Evolutionary conservation across 2,888 invertebrate genomes (phyloP).

Genomic region (Drosophila bunnanda): DNA sequence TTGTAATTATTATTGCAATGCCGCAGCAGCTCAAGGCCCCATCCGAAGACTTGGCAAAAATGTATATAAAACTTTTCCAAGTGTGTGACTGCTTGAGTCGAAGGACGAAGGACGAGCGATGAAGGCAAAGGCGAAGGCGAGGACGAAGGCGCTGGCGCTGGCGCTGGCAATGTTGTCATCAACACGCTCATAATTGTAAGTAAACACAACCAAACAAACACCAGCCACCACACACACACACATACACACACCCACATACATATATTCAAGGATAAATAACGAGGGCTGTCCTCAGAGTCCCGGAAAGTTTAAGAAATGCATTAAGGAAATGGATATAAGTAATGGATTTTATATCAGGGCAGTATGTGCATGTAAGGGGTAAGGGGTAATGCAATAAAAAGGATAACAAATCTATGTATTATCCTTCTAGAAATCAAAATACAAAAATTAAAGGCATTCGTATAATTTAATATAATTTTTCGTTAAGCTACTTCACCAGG

Average conservation of each 20-base stretch:
- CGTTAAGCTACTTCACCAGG: background rate
- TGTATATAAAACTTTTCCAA: constrained; percentile 64
- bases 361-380: background rate
- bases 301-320: constrained; percentile 14
- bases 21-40: constrained; percentile 51
- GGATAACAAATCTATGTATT: background rate
- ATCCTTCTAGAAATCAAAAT: background rate
- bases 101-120: constrained; percentile 8
- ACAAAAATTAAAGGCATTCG: background rate
- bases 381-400: background rate
- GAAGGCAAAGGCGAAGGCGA: constrained; percentile 15
- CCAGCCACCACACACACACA: constrained; percentile 3
- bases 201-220: constrained; percentile 64
- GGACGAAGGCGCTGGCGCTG: constrained; percentile 14
- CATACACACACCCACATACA: constrained; percentile 1
- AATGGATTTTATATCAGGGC: background rate
- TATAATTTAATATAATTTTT: background rate
- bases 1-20: constrained; percentile 79
- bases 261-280: constrained; percentile 16
- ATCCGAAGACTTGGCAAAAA: constrained; percentile 53
- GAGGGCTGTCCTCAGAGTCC: constrained; percentile 22
- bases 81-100: constrained; percentile 77
- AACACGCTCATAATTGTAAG: constrained; percentile 80
- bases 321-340: constrained; percentile 4
- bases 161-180: constrained; percentile 61